These are phyloP conservation scores for Drosophila kuntzei DNA, from an alignment of 2,888 invertebrate genomes.

Conservation along the genomic window DNA sequence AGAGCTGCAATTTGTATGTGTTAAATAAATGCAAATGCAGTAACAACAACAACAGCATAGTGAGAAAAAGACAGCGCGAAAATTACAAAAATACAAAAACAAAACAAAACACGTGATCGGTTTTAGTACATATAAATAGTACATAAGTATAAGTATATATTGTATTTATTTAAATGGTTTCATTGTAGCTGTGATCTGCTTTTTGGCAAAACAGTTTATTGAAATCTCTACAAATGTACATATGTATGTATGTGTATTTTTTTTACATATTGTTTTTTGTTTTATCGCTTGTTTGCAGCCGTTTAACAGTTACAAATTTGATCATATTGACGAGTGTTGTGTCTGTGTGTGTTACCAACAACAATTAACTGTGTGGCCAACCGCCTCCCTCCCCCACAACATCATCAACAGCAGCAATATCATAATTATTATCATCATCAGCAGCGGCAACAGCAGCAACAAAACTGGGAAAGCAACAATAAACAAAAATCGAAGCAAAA, in stretches of 20 bases:
- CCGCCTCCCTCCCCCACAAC: slow-evolving; percentile 6
- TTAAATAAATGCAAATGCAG: slow-evolving; percentile 10
- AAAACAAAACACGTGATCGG: slow-evolving; percentile 20
- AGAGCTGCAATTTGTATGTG: slow-evolving; percentile 24
- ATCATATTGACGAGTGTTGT: slow-evolving; percentile 56
- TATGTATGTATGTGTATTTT: not conserved
- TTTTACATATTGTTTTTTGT: slow-evolving; percentile 1
- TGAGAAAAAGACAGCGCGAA: not conserved
- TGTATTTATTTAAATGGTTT: not conserved
- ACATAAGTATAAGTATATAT: not conserved
- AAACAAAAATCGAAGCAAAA: slow-evolving; percentile 26
- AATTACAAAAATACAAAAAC: not conserved
- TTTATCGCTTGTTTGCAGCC: slow-evolving; percentile 50
- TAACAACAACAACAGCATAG: slow-evolving; percentile 11
- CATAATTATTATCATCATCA: slow-evolving; percentile 9
- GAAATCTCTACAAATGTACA: not conserved
- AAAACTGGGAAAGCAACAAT: slow-evolving; percentile 19
- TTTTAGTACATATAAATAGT: not conserved
- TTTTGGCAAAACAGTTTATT: slow-evolving; percentile 3
- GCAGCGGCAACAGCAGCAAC: slow-evolving; percentile 8
- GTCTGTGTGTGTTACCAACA: slow-evolving; percentile 52
- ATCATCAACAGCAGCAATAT: slow-evolving; percentile 1
- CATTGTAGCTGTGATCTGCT: not conserved
- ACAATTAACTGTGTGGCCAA: slow-evolving; percentile 32
- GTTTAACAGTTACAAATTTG: slow-evolving; percentile 52